Conservation (phyloP, 2,888 invertebrate genomes). For the Amphipoea lucens region DNA sequence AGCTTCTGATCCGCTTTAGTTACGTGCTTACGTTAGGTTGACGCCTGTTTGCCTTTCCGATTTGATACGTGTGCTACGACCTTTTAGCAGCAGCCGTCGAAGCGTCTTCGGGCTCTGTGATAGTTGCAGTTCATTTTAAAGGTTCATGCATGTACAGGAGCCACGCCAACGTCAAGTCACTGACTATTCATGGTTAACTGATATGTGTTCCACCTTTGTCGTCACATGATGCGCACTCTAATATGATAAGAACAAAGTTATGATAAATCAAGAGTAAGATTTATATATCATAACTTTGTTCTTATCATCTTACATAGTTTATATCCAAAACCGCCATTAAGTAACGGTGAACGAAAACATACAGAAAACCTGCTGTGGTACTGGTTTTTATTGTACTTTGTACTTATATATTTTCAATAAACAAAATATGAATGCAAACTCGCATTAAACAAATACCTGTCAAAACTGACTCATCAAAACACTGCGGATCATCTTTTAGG, state of each 20-base stretch:
- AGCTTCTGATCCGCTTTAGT: too few species aligned
- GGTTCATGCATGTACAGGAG: not conserved
- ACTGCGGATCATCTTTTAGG: too few species aligned
- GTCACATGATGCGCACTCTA: too few species aligned
- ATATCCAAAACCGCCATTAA: not conserved
- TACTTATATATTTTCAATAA: too few species aligned
- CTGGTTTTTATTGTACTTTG: not conserved
- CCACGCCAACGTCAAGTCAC: not conserved
- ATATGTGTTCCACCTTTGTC: not conserved
- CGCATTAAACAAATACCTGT: too few species aligned
- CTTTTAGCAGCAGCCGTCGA: not conserved
- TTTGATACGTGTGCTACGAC: too few species aligned
- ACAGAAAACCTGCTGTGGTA: not conserved
- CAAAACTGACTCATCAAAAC: too few species aligned
- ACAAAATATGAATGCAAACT: too few species aligned
- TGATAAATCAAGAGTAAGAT: not conserved
- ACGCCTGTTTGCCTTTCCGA: too few species aligned
- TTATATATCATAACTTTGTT: not conserved
- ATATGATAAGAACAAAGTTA: too few species aligned
- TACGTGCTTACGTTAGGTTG: too few species aligned
- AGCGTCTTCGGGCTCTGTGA: not conserved
- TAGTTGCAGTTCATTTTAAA: not conserved
- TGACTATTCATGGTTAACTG: not conserved
- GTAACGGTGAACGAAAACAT: not conserved
- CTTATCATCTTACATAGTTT: not conserved